Conservation (phyloP, 92 coral and sea anemone genomes). For the Epizoanthus ramosus region DNA sequence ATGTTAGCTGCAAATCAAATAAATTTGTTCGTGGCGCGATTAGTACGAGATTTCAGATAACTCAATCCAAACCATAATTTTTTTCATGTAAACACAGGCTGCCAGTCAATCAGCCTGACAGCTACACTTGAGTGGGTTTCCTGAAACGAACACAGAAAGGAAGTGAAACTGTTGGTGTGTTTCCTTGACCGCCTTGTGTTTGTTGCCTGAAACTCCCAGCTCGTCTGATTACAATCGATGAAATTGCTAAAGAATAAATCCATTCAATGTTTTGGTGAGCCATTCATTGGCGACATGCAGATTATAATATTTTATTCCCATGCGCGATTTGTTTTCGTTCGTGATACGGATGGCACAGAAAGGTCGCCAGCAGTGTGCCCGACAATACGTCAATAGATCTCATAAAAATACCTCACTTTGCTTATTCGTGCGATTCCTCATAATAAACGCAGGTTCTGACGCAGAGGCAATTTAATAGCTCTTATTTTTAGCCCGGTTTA, state of each 20-base stretch:
- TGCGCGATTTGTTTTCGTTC: neutral
- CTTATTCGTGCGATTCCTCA: constrained; percentile 19
- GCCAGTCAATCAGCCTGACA: constrained; percentile 39
- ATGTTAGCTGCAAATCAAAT: neutral
- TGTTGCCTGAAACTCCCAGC: neutral
- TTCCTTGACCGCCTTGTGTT: constrained; percentile 4
- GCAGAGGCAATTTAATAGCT: constrained; percentile 33
- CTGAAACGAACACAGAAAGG: constrained; percentile 25
- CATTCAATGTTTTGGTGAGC: constrained; percentile 21
- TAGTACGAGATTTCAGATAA: neutral
- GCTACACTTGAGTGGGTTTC: constrained; percentile 44
- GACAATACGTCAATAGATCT: constrained; percentile 27
- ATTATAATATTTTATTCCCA: constrained; percentile 16
- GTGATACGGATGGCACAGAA: neutral
- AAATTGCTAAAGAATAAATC: neutral
- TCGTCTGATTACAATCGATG: neutral
- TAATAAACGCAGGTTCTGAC: constrained; percentile 29
- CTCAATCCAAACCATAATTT: constrained; percentile 36
- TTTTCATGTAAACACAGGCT: constrained; percentile 39
- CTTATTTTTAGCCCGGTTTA: constrained; percentile 32
- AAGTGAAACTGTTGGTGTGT: neutral
- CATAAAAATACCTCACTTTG: constrained; percentile 25
- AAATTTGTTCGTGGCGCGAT: neutral
- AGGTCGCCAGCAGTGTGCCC: constrained; percentile 29
- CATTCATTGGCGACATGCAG: constrained; percentile 11